These are phyloP conservation scores for Ricordea florida DNA, from an alignment of 92 coral and sea anemone species.

Conservation along the genomic window DNA sequence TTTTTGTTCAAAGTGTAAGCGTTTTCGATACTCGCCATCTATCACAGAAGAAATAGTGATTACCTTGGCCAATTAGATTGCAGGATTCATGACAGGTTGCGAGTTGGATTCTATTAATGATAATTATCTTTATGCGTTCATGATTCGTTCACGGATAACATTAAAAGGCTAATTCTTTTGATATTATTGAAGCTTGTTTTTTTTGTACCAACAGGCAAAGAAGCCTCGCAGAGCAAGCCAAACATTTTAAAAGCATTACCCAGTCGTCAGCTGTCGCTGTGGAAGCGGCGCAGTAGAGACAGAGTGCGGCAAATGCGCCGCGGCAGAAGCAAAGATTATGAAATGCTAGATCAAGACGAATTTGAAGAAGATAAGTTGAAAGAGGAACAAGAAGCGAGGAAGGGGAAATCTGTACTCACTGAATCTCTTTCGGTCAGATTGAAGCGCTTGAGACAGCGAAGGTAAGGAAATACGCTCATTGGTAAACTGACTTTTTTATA, in stretches of 20 bases:
- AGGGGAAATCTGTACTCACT: conserved; percentile 17
- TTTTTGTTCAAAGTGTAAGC: too few relatives aligned
- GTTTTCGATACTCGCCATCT: too few relatives aligned
- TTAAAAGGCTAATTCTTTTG: too few relatives aligned
- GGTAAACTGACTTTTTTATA: too few relatives aligned
- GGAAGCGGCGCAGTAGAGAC: conserved; percentile 31
- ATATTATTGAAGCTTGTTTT: not conserved
- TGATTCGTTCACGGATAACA: too few relatives aligned
- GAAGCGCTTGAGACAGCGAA: conserved; percentile 21
- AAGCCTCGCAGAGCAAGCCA: conserved; percentile 3
- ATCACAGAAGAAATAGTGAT: too few relatives aligned
- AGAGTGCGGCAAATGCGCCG: conserved; percentile 11
- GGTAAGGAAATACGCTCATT: conserved; percentile 41
- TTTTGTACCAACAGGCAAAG: not conserved
- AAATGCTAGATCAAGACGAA: conserved; percentile 43
- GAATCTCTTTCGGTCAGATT: conserved; percentile 34
- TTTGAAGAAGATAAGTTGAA: conserved; percentile 52
- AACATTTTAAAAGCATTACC: conserved; percentile 57
- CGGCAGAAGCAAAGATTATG: conserved; percentile 9
- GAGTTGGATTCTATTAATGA: too few relatives aligned
- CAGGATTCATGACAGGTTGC: too few relatives aligned
- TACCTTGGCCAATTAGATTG: too few relatives aligned
- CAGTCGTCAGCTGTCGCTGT: conserved; percentile 69
- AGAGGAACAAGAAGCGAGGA: conserved; percentile 3
- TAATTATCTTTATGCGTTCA: too few relatives aligned